Conservation (phyloP, 2,113 vertebrate genomes). For the Indicator indicator region DNA sequence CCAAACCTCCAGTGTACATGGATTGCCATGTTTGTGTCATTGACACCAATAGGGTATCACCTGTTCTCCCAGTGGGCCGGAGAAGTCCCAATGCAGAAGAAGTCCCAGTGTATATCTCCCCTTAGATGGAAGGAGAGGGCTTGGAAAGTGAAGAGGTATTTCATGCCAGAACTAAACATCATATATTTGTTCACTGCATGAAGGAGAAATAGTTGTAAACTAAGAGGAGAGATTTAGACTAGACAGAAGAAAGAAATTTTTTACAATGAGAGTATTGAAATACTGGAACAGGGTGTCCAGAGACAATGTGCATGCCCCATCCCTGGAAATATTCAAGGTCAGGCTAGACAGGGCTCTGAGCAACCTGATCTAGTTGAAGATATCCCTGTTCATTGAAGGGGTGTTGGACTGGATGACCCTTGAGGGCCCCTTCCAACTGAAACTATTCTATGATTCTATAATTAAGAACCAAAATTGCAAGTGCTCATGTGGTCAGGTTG, state of each 20-base stretch:
- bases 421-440: too few species aligned
- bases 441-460: neutral
- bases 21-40: neutral
- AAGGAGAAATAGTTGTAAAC: neutral
- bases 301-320: too few species aligned
- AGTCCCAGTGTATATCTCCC: rapidly evolving
- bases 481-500: rapidly evolving
- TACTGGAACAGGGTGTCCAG: too few species aligned
- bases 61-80: too few species aligned
- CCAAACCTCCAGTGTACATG: neutral
- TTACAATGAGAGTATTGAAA: too few species aligned
- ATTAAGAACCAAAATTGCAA: neutral
- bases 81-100: neutral
- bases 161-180: neutral
- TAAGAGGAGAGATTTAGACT: neutral
- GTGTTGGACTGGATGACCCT: too few species aligned
- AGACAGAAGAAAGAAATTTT: neutral
- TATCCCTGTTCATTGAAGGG: too few species aligned
- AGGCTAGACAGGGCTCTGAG: neutral
- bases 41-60: neutral
- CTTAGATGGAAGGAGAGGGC: neutral
- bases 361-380: too few species aligned
- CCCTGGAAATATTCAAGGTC: neutral
- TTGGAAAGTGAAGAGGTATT: neutral
- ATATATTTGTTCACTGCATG: neutral